Evolutionary conservation across 2,113 vertebrate genomes (phyloP).

Genomic region (Plectropomus leopardus): DNA sequence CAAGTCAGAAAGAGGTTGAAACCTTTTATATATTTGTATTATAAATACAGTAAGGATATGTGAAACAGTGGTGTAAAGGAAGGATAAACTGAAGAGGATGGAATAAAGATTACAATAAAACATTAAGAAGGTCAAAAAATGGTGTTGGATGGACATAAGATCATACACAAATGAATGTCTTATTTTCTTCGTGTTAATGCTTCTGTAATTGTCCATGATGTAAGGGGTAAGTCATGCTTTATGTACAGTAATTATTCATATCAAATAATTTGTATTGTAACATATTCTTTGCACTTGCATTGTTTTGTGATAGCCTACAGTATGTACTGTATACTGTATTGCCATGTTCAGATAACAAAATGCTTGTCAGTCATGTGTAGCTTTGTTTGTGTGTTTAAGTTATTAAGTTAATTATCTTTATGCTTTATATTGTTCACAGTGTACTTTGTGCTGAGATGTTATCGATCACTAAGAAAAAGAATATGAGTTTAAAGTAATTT

Average conservation of each 20-base stretch:
- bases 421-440: not conserved
- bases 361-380: not conserved
- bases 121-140: not conserved
- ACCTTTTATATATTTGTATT: not conserved
- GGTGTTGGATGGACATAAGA: not conserved
- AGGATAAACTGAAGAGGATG: not conserved
- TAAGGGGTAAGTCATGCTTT: not conserved
- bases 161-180: not conserved
- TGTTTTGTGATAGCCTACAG: conserved; percentile 3
- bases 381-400: no score
- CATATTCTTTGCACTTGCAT: no score
- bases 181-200: not conserved
- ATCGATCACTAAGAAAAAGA: not conserved
- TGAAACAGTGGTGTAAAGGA: not conserved
- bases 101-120: not conserved
- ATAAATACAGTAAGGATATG: not conserved
- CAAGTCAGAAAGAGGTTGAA: not conserved
- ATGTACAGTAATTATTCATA: not conserved
- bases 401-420: no score
- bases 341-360: not conserved
- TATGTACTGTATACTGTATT: not conserved
- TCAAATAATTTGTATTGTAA: not conserved
- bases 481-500: not conserved
- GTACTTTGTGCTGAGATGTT: conserved; percentile 3
- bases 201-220: not conserved